phyloP scores from a whole-genome alignment of 2,797 vertebrate species.

The Psittacula derbiana region DNA sequence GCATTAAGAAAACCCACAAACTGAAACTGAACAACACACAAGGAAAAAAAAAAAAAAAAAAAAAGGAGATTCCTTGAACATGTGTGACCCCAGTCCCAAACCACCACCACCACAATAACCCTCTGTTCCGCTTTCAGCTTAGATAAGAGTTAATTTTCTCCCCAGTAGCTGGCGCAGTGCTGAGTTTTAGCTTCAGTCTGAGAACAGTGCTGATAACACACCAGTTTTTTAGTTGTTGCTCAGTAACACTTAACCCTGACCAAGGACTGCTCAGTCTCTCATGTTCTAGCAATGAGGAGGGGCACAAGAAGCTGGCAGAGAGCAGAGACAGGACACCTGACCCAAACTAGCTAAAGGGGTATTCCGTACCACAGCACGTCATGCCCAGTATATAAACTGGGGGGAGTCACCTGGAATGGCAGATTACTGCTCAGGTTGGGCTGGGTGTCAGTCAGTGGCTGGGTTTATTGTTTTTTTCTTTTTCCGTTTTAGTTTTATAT shows the following conservation, averaged over 20 bases:
- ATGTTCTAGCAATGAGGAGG: not conserved
- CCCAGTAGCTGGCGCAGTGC: not conserved
- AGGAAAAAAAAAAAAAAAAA: not conserved
- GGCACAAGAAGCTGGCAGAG: not conserved
- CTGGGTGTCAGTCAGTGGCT: not conserved
- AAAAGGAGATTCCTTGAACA: fast-evolving
- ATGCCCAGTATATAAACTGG: not conserved
- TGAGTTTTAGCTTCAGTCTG: not conserved
- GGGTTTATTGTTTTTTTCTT: not conserved
- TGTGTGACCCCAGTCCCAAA: fast-evolving
- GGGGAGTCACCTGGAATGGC: not conserved
- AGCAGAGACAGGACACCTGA: not conserved
- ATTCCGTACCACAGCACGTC: not conserved
- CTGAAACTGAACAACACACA: fast-evolving
- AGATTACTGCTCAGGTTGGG: not conserved
- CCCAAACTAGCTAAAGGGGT: not conserved
- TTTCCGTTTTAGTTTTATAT: not conserved
- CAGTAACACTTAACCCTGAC: not conserved
- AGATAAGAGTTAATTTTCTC: not conserved
- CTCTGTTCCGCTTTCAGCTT: not conserved
- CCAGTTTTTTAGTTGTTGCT: not conserved
- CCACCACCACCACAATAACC: not conserved
- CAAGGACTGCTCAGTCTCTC: not conserved
- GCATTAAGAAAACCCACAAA: not conserved
- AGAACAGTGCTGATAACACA: not conserved